Evolutionary conservation across 2,113 vertebrate species (phyloP).

Genomic region (Eclectus roratus): DNA sequence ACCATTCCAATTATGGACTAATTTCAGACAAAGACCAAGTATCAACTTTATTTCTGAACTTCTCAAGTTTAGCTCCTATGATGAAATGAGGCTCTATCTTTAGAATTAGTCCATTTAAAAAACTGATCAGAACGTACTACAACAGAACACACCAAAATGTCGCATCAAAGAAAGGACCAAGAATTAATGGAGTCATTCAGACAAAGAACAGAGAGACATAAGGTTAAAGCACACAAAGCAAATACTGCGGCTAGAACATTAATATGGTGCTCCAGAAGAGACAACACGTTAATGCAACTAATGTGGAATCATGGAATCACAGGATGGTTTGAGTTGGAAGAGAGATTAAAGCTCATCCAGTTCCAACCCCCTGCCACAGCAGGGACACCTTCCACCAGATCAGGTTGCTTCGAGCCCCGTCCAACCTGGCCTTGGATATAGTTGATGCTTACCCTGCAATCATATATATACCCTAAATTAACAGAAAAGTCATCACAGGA

Average conservation of each 20-base stretch:
- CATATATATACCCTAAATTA: neutral
- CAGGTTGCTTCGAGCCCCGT: neutral
- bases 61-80: neutral
- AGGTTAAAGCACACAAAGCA: neutral
- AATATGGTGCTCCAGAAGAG: neutral
- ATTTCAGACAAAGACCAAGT: neutral
- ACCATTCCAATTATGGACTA: neutral
- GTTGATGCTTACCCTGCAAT: neutral
- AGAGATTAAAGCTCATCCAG: neutral
- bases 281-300: neutral
- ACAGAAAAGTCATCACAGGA: neutral
- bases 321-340: neutral
- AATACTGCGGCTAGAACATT: fast-evolving
- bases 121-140: neutral
- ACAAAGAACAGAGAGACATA: neutral
- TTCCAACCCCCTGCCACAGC: neutral
- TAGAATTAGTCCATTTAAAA: neutral
- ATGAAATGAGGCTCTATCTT: neutral
- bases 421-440: neutral
- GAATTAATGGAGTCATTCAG: neutral
- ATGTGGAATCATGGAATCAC: neutral
- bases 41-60: neutral
- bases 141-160: neutral
- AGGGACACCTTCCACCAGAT: neutral
- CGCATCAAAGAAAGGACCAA: neutral